These are phyloP conservation scores for Vidua macroura DNA, from an alignment of 2,113 vertebrate species.

Conservation along the genomic window DNA sequence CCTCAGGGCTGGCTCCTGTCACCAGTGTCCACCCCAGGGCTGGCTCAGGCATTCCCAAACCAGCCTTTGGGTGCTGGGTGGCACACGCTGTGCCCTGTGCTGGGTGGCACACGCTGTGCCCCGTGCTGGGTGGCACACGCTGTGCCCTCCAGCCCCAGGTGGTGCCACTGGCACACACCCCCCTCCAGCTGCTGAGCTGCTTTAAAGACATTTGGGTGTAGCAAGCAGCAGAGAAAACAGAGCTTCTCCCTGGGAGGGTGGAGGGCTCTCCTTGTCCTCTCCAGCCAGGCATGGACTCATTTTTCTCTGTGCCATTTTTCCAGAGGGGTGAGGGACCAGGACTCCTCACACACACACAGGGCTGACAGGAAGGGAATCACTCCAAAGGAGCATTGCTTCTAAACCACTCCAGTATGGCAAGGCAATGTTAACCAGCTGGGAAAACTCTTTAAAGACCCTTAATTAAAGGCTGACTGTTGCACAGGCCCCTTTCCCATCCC, in stretches of 20 bases:
- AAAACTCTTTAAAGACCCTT: slow-evolving; percentile 56
- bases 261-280: neutral
- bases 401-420: slow-evolving; percentile 72
- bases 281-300: accelerated
- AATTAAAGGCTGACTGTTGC: slow-evolving; percentile 70
- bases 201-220: accelerated
- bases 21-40: neutral
- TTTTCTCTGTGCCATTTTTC: neutral
- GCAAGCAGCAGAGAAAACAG: accelerated
- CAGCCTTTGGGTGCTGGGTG: accelerated
- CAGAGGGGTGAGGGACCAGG: neutral
- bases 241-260: neutral
- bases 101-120: neutral
- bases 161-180: accelerated
- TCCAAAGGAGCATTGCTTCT: slow-evolving; percentile 35
- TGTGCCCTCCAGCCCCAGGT: neutral
- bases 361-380: slow-evolving; percentile 45
- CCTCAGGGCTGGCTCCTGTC: neutral
- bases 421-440: slow-evolving; percentile 65
- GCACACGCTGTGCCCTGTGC: neutral
- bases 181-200: accelerated
- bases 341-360: neutral
- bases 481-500: slow-evolving; percentile 21
- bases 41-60: neutral
- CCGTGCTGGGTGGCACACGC: neutral